A percentile compares a stretch with the other conserved stretches of the same genome.
Evolutionary conservation across 2,888 invertebrate species (phyloP).

Genomic region (Ormyrus nitidulus): DNA sequence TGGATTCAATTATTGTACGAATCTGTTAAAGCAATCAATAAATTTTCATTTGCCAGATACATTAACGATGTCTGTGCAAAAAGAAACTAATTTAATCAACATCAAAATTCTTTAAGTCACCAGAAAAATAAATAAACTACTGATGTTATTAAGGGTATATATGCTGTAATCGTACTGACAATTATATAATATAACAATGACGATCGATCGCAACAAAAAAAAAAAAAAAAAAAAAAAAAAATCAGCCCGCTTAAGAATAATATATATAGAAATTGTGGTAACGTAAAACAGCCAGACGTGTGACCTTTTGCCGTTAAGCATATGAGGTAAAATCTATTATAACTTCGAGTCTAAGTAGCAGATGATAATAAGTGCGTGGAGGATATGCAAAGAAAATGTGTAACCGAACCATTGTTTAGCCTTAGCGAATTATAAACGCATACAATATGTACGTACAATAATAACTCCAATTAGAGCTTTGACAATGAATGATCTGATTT

Average conservation of each 20-base stretch:
- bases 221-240: conserved; percentile 9
- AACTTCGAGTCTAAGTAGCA: conserved; percentile 12
- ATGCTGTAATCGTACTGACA: no score
- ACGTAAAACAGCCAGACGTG: neutral
- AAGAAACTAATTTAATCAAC: no score
- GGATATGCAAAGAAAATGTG: conserved; percentile 19
- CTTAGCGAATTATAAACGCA: conserved; percentile 54
- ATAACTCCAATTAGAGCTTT: conserved; percentile 54
- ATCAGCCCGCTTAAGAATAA: neutral
- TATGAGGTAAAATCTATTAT: conserved; percentile 2
- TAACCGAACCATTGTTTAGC: conserved; percentile 50
- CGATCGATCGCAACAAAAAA: neutral
- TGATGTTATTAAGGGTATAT: no score
- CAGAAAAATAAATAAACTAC: no score
- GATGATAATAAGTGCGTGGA: conserved; percentile 3
- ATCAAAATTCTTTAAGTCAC: no score
- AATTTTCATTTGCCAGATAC: no score
- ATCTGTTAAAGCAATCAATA: no score
- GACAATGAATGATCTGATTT: conserved; percentile 42
- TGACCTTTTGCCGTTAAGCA: conserved; percentile 6
- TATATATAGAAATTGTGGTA: conserved; percentile 11
- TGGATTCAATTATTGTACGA: no score
- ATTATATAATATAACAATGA: conserved; percentile 6
- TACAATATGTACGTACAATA: conserved; percentile 56
- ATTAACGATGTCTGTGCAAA: no score